Percentiles rank a stretch among this genome's conserved stretches.
These are phyloP conservation scores for Ganaspis brasiliensis DNA, from an alignment of 2,888 invertebrate genomes.

Conservation along the genomic window DNA sequence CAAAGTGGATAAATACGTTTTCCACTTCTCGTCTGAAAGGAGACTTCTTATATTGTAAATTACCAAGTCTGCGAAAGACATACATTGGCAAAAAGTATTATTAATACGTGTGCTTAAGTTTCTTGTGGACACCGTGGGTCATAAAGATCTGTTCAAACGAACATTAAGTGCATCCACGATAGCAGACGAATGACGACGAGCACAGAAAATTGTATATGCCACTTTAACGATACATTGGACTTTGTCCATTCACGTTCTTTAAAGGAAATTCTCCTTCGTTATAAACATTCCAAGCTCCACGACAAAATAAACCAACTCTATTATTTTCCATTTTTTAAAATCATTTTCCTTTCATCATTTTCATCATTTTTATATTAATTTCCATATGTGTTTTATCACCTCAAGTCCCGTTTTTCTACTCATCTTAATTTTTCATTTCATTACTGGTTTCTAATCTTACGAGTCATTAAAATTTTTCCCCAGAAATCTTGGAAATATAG, in stretches of 20 bases:
- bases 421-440: no score
- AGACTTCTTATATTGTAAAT: conserved; percentile 17
- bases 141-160: conserved; percentile 39
- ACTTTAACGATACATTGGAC: conserved; percentile 38
- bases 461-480: no score
- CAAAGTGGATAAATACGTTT: conserved; percentile 29
- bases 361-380: no score
- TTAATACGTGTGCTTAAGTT: conserved; percentile 36
- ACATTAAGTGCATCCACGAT: conserved; percentile 26
- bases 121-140: conserved; percentile 12
- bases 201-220: conserved; percentile 32
- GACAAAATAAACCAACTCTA: conserved; percentile 7
- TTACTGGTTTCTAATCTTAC: no score
- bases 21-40: conserved; percentile 18
- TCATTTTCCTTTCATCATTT: no score
- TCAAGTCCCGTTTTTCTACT: no score
- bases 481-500: no score
- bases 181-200: conserved; percentile 25
- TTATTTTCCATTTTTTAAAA: background rate
- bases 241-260: conserved; percentile 20
- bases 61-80: conserved; percentile 24
- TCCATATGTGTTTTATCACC: no score
- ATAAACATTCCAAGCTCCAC: conserved; percentile 20
- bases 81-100: conserved; percentile 24
- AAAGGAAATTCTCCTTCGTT: background rate